Conservation (phyloP, 2,888 invertebrate species). For the Ypsolopha sequella region DNA sequence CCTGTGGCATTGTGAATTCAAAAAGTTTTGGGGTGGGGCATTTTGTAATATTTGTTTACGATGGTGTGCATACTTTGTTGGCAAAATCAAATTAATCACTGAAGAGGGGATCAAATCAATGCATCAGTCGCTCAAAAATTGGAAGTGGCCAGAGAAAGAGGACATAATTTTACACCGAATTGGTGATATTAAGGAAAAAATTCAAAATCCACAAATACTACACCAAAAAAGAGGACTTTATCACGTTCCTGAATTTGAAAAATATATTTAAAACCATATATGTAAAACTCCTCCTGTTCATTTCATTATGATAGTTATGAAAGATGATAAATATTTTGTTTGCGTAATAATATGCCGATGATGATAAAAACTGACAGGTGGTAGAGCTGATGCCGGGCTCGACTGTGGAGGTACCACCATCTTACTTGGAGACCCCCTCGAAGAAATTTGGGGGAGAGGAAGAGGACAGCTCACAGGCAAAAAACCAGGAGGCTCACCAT, state of each 20-base stretch:
- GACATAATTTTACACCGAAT: neutral
- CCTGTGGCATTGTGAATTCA: too few species aligned
- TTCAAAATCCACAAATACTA: neutral
- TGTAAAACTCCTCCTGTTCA: too few species aligned
- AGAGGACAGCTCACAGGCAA: too few species aligned
- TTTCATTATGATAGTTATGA: too few species aligned
- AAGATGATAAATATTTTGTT: too few species aligned
- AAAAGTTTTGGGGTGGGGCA: neutral
- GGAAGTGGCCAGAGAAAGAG: neutral
- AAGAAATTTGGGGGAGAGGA: too few species aligned
- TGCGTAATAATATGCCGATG: too few species aligned
- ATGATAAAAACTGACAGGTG: too few species aligned
- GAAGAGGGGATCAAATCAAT: neutral
- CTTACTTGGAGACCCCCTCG: too few species aligned
- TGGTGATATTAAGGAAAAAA: neutral
- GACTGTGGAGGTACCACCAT: too few species aligned
- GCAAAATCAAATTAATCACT: neutral
- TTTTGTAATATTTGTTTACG: neutral
- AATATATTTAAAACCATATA: neutral
- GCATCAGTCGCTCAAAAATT: neutral
- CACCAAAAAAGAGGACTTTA: neutral
- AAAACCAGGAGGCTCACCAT: too few species aligned
- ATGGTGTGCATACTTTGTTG: neutral
- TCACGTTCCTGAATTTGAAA: neutral
- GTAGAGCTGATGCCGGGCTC: too few species aligned